Evolutionary conservation across 2,797 vertebrate genomes (phyloP), one percentile per base, ranked within the genome.

Genomic region (Malacoctenus gilli): DNA sequence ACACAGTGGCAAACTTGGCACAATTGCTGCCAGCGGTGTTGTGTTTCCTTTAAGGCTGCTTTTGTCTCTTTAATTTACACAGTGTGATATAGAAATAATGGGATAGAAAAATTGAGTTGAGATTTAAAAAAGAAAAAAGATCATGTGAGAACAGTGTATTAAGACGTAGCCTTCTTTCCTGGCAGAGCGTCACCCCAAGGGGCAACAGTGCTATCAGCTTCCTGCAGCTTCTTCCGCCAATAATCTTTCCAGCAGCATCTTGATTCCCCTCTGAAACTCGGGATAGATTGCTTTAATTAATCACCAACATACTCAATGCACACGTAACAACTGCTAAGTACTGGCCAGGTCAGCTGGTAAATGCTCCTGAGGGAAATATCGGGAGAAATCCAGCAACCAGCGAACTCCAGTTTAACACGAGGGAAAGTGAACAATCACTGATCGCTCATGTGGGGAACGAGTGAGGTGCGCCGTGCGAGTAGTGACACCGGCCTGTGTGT

Each of bases 271-370:
- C 62, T 44, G 72, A 75, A 51, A 41, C 54, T 40, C 15, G 36
- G 49, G 66, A 70, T 74, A 79, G 57, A 83, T 83, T 62, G 64
- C 69, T 79, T 82, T 80, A 83, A 85, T 88, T 83, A 86, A 85
- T 86, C 82, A 81, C 69, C 35, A 67, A 77, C 47, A 57, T 58
- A 59, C 69, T 71, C 59, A 60, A 54, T 72, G 72, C 67, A 71
- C 74, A 79, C 55, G 66, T 79, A 82, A 80, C 65, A 80, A 77
- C 79, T 53, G 57, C 63, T 80, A 72, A 84, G 70, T 50, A 69
- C 49, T 13, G 50, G 59, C 36, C 77, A 66, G 77, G 76, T 79
- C 72, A 72, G 18, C 61, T 2, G 3, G 46, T 75, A 68, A 81
- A 59, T 63, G 49, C 53, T 75, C 81, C 59, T 25, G 7, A 35